A percentile compares a stretch with the other conserved stretches of the same genome.
Evolutionary conservation across 2,888 invertebrate species (phyloP).

Genomic region (Crepidodera aurea): DNA sequence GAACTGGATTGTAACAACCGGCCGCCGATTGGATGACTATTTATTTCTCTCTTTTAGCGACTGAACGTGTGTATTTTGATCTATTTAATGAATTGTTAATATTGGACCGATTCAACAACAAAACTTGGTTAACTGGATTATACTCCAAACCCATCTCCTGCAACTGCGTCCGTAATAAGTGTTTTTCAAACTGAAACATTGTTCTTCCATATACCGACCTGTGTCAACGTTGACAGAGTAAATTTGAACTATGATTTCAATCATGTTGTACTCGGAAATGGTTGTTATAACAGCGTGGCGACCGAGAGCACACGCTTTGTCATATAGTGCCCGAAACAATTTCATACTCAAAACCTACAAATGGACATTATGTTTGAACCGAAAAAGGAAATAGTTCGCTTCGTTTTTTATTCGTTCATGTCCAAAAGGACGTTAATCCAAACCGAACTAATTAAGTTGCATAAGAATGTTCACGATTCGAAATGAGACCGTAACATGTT

Average conservation of each 20-base stretch:
- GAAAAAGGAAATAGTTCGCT: not conserved
- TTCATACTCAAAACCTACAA: conserved; percentile 3
- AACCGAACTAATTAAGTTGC: no score
- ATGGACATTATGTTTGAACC: conserved; percentile 4
- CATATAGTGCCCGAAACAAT: conserved; percentile 16
- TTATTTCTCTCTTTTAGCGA: no score
- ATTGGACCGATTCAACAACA: no score
- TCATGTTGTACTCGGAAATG: conserved; percentile 19
- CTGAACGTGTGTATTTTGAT: no score
- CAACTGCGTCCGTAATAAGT: not conserved
- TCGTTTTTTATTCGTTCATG: not conserved
- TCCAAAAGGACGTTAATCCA: not conserved
- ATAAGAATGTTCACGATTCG: no score
- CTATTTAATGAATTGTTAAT: no score
- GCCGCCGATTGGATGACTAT: no score
- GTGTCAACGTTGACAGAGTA: conserved; percentile 24
- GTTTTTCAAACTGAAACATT: conserved; percentile 21
- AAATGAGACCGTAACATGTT: no score
- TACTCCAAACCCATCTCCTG: not conserved
- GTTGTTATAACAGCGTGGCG: conserved; percentile 19
- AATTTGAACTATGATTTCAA: conserved; percentile 29
- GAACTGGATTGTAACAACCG: no score
- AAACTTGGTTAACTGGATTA: no score
- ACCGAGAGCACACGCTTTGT: conserved; percentile 5
- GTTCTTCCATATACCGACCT: conserved; percentile 5